Evolutionary conservation across 2,113 vertebrate species (phyloP), one percentile per base, ranked within the genome.

Genomic region (Chionomys nivalis): DNA sequence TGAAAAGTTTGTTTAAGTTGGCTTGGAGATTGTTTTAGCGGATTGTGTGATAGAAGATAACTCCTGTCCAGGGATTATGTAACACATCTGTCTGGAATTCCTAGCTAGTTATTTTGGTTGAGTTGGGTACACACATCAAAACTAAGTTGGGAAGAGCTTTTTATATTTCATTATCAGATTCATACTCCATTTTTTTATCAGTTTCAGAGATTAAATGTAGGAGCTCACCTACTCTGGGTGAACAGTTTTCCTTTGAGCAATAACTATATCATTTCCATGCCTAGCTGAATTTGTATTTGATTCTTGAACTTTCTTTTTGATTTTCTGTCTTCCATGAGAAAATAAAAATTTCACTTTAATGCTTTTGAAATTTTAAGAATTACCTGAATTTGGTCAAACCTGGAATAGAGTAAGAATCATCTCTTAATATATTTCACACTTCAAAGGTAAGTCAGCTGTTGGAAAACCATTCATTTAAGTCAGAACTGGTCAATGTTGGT

Each of bases 321-420:
- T 73, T 23, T 44, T 28, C 12, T 91, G 93, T 42, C n/a, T 78
- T 92, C 78, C 77, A 70, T 11, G 73, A 92, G 33, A 76, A 92
- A 95, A 82, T 26, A n/a, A 4, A 14, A 79, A 92, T 89, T 95
- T 78, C 23, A 94, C 77, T 73, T 88, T 58, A 96, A 89, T 93
- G 52, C 14, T 63, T 92, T 90, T 70, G 61, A n/a, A 68, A 73
- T 77, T 95, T 96, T 52, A 81, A 66, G 2, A 47, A 87, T 47
- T 79, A 66, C 63, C 10, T n/a, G 58, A 73, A 87, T 72, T 91
- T 73, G 26, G 90, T 44, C 31, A 90, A 63, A 93, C 83, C 78
- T 77, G 49, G 24, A 75, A 36, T 83, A 39, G 65, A 55, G 5
- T 90, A 95, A 88, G 77, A 86, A 58, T 87, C 3, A 89, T 66